Conservation (phyloP, 2,113 vertebrate species). For the Recurvirostra avosetta region DNA sequence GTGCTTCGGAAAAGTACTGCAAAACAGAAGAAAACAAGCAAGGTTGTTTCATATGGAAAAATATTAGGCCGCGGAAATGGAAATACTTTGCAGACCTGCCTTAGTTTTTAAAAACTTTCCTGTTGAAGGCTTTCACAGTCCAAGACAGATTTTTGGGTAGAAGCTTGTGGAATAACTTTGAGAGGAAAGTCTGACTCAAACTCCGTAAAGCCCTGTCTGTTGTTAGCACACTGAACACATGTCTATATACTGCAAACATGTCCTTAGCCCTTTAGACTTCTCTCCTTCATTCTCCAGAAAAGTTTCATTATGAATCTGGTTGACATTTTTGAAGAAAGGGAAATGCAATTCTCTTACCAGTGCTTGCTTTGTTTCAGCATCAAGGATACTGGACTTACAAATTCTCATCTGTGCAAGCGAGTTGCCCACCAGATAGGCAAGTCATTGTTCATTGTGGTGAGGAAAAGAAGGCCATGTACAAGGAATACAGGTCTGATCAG, state of each 20-base stretch:
- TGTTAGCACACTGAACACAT: background rate
- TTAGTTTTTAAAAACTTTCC: background rate
- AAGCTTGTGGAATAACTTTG: background rate
- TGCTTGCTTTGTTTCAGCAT: background rate
- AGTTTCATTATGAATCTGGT: background rate
- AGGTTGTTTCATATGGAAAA: background rate
- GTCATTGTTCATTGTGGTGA: background rate
- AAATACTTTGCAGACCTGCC: background rate
- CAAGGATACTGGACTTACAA: background rate
- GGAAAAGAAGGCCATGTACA: background rate
- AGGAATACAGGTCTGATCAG: background rate
- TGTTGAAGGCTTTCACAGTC: background rate
- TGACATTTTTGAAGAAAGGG: background rate
- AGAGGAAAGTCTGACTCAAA: background rate
- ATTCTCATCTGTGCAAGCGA: background rate
- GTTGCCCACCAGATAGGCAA: background rate
- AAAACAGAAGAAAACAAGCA: background rate
- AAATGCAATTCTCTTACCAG: background rate
- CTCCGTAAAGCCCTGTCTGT: background rate
- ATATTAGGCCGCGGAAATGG: background rate
- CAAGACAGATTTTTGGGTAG: background rate
- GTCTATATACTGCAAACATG: background rate
- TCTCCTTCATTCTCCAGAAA: background rate
- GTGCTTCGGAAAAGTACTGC: background rate
- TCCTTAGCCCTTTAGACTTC: background rate